phyloP scores from a whole-genome alignment of 2,113 vertebrate genomes.

The Plecotus auritus region DNA sequence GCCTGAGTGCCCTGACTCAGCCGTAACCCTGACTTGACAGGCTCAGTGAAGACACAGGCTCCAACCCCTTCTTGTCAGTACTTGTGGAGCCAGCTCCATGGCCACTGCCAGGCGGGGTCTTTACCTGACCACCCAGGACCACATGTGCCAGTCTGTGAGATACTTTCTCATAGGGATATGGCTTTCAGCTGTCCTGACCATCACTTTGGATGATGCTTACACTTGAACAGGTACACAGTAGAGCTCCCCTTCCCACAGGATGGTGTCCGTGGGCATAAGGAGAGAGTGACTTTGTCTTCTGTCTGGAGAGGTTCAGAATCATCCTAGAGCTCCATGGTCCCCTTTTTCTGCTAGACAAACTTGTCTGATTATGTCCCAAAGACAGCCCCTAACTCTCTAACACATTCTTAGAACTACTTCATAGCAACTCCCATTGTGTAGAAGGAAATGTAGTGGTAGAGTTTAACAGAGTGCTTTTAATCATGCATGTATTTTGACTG shows the following conservation, averaged over 20 bases:
- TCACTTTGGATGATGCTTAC: fast-evolving
- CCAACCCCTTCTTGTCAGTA: fast-evolving
- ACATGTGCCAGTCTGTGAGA: fast-evolving
- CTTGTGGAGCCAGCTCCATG: fast-evolving
- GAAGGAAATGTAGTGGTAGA: fast-evolving
- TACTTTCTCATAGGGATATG: too few relatives aligned
- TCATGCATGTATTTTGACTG: neutral
- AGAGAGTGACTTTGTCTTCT: neutral
- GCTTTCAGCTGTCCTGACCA: neutral
- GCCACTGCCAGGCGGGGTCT: fast-evolving
- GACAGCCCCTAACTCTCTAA: neutral
- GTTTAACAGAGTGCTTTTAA: fast-evolving
- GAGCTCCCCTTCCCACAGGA: neutral
- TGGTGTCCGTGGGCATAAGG: fast-evolving
- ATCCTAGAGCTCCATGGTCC: fast-evolving
- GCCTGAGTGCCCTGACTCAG: fast-evolving
- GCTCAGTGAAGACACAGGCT: fast-evolving
- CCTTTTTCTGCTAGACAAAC: fast-evolving
- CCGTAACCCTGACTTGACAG: fast-evolving
- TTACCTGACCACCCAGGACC: fast-evolving
- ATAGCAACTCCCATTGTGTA: fast-evolving
- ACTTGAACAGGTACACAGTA: fast-evolving
- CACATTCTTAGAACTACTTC: neutral
- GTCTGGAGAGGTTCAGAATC: neutral
- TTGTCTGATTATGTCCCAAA: fast-evolving